Evolutionary conservation across 2,113 vertebrate genomes (phyloP).

Genomic region (Murina feae): DNA sequence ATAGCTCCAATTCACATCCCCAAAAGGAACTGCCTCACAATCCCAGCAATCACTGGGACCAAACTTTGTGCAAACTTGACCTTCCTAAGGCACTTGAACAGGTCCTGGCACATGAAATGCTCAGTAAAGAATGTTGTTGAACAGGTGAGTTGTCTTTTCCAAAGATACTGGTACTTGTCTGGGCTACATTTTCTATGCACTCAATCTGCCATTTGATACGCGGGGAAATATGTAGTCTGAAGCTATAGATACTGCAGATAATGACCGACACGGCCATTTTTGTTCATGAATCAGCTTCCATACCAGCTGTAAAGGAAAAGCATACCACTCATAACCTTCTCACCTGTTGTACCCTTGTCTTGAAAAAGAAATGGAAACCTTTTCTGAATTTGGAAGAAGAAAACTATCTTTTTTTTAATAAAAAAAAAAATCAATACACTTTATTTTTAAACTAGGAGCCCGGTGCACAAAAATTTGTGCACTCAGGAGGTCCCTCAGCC

Average conservation of each 20-base stretch:
- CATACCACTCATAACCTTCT: not conserved
- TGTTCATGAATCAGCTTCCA: not conserved
- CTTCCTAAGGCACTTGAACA: not conserved
- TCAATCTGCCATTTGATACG: not conserved
- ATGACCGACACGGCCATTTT: not conserved
- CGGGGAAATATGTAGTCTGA: not conserved
- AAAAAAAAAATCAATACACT: not conserved
- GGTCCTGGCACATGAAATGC: not conserved
- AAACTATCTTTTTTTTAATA: not conserved
- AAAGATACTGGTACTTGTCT: not conserved
- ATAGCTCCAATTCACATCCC: not conserved
- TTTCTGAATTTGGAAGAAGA: not conserved
- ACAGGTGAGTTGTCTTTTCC: not conserved
- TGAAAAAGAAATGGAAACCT: not conserved
- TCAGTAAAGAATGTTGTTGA: not conserved
- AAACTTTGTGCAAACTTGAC: not conserved
- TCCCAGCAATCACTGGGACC: not conserved
- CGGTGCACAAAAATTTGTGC: too few relatives aligned
- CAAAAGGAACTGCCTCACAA: not conserved
- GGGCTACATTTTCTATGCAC: too few relatives aligned
- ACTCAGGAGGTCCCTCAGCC: too few relatives aligned
- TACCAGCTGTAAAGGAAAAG: not conserved
- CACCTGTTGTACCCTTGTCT: not conserved
- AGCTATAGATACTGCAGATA: not conserved
- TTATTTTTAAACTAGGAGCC: conserved; percentile 8